A percentile compares a stretch with the other conserved stretches of the same genome.
These are phyloP conservation scores for Agelas oroides DNA, from an alignment of 37 sponge, comb jelly and placozoan species.

Conservation along the genomic window DNA sequence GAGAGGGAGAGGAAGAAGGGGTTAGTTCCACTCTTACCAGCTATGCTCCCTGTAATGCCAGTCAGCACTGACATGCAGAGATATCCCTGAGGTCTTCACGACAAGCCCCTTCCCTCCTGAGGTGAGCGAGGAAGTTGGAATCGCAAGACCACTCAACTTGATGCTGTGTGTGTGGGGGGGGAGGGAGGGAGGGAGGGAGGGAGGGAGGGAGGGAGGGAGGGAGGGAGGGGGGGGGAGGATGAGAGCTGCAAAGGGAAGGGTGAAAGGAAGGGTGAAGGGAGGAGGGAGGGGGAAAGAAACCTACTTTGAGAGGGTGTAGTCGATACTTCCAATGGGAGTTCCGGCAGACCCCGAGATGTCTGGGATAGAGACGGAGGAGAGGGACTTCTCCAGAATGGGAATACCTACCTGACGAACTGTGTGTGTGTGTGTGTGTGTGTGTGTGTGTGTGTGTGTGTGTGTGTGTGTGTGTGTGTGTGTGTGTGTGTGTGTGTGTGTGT, in stretches of 20 bases:
- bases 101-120: conserved; percentile 56
- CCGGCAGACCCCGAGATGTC: conserved; percentile 72
- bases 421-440: neutral
- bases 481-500: no score
- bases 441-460: neutral
- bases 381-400: conserved; percentile 83
- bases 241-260: no score
- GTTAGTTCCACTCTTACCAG: conserved; percentile 55
- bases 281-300: neutral
- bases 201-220: no score
- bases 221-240: no score
- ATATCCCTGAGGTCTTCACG: conserved; percentile 63
- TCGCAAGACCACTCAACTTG: conserved; percentile 47
- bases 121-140: conserved; percentile 78
- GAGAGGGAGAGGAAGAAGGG: no score
- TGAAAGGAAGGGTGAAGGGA: neutral
- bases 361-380: conserved; percentile 76
- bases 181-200: no score
- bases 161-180: conserved; percentile 56
- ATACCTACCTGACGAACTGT: conserved; percentile 78
- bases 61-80: conserved; percentile 60
- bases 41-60: conserved; percentile 84
- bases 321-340: conserved; percentile 71
- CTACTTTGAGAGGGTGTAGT: conserved; percentile 69
- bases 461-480: no score